Base-by-base conservation (phyloP, 2,797 vertebrate species). In the Macropus fuliginosus region DNA sequence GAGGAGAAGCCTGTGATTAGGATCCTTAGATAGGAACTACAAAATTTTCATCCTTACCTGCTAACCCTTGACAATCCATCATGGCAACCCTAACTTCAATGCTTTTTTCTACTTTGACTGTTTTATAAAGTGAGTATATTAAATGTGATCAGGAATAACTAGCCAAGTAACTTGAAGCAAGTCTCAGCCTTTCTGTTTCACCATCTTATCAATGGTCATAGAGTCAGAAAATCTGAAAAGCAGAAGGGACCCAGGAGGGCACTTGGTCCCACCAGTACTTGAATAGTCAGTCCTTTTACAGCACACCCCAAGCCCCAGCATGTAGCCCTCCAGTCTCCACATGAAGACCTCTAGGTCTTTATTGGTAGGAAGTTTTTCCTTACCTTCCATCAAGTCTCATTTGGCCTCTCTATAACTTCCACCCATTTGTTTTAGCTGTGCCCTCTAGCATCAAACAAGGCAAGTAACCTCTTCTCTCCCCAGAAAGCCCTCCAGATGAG, bases 81-180 rank as follows among this genome's bases (percentile, higher is more conserved):
- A 5, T 91, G 54, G 13, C 31, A 54, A 14, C 31, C 4, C 29
- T 81, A 34, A 56, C 93, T 96, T 96, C 92, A 96, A 50, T 55
- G 56, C 66, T 66, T 91, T 96, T 95, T 96, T 93, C 92, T 95
- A 94, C 4, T 92, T 55, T 52, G 27, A 90, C 46, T 59, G 93
- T 93, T 96, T 81, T 96, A 89, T 55, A 91, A 96, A 93, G 34
- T 74, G 31, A 95, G 59, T 66, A 24, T 5, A 3, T 93, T 94
- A 91, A 89, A 95, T 14, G 66, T 31, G 90, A 31, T 55, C 4
- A 91, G 40, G 57, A 14, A 55, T 93, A 95, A 66, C 13, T 50
- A 94, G 24, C 46, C 59, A n/a, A 90, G 52, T 21, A 40, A 92
- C 50, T 46, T 59, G 93, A 40, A 97, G 40, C 50, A 31, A 94